Evolutionary conservation across 2,113 vertebrate species (phyloP).

Genomic region (Vulpes vulpes): DNA sequence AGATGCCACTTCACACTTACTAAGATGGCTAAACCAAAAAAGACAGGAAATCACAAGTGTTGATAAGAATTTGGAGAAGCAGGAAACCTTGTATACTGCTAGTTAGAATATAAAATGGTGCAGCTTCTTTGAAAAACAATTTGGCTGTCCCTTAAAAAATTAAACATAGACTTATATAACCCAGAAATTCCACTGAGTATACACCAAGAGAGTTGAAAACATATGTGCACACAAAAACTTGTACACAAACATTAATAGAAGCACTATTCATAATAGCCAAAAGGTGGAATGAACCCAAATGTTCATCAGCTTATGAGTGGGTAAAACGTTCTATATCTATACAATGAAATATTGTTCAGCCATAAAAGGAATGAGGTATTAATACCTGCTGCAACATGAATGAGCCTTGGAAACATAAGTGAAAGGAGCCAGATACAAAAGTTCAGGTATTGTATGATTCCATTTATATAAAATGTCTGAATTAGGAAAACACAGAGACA

Average conservation of each 20-base stretch:
- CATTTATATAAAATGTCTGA: neutral
- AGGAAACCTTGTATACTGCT: neutral
- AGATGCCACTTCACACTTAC: neutral
- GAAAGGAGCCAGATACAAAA: constrained; percentile 21
- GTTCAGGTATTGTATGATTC: neutral
- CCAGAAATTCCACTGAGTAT: neutral
- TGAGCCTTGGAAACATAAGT: neutral
- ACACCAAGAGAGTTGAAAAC: constrained; percentile 29
- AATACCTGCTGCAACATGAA: neutral
- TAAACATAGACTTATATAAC: neutral
- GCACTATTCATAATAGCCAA: neutral
- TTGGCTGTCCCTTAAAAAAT: neutral
- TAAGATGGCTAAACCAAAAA: neutral
- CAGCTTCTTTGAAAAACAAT: constrained; percentile 9
- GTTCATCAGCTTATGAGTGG: neutral
- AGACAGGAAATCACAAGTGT: neutral
- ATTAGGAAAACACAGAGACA: neutral
- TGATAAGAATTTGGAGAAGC: neutral
- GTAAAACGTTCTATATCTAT: neutral
- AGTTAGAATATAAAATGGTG: neutral
- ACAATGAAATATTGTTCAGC: neutral
- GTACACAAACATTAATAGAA: neutral
- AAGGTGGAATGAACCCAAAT: neutral
- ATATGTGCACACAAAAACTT: neutral
- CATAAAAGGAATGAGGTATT: neutral